These are phyloP conservation scores for Hestina assimilis DNA, from an alignment of 1,140 invertebrate species.

Conservation along the genomic window DNA sequence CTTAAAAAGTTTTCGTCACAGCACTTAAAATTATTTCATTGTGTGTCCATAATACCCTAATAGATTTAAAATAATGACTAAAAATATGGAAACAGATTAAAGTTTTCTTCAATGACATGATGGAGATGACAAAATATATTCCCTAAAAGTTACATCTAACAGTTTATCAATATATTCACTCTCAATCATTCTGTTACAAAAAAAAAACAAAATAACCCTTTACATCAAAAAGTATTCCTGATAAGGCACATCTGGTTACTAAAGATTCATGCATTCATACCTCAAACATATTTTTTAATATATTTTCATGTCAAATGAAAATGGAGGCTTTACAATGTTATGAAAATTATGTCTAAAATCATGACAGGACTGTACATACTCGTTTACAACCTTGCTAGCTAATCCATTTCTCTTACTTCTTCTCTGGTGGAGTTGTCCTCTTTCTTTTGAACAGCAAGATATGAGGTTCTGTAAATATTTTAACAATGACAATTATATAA, in stretches of 20 bases:
- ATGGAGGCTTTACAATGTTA: not conserved
- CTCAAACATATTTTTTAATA: not conserved
- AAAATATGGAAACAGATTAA: no score
- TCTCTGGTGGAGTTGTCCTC: conserved; percentile 78
- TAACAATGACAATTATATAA: not conserved
- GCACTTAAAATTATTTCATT: conserved; percentile 8
- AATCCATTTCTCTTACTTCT: conserved; percentile 42
- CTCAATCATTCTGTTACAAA: not conserved
- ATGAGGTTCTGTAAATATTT: conserved; percentile 82
- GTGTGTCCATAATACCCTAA: no score
- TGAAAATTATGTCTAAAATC: conserved; percentile 38
- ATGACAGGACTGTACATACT: conserved; percentile 39
- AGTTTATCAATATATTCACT: not conserved
- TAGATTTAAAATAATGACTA: no score
- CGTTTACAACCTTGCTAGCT: conserved; percentile 27
- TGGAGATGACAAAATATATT: no score
- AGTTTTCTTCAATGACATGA: no score
- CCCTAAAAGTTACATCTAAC: no score
- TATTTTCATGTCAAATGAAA: conserved; percentile 16
- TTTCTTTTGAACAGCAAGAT: conserved; percentile 83
- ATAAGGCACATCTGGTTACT: not conserved
- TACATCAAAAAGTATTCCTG: not conserved
- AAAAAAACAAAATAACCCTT: not conserved
- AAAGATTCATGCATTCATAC: not conserved
- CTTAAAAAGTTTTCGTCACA: conserved; percentile 6